Evolutionary conservation across 2,113 vertebrate species (phyloP), one percentile per base, ranked within the genome.

Genomic region (Hylia prasina): DNA sequence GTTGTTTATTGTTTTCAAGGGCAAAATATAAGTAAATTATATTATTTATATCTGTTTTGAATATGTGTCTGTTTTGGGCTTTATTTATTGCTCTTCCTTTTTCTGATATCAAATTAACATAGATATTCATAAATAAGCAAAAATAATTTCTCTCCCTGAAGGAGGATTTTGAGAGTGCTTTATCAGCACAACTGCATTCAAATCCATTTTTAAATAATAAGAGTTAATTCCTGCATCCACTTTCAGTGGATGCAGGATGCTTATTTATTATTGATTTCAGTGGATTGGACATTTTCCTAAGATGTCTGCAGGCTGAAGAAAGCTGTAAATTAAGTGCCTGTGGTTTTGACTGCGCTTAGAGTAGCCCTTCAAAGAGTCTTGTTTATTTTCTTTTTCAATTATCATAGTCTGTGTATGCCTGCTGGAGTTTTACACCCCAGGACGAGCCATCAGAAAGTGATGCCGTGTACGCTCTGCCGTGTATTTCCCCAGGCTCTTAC

Each of bases 101-200:
- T 81, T 70, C 51, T 33, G 25, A n/a, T 87, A 80, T 39, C 77
- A 90, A 96, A 58, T 82, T 54, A 86, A 68, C 39, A 50, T 31
- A 75, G 60, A 63, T 71, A 83, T 35, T 75, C 3, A 61, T 88
- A 93, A 73, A 51, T 78, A 89, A 95, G 69, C 30, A 71, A 53
- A 89, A 92, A 70, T 3, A 78, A 94, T n/a, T 89, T 51, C 16
- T 45, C 16, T 80, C n/a, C n/a, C 42, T 18, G 28, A 75, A 78
- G 60, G 64, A 83, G 40, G 60, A 54, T 94, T 95, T 92, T 90
- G 57, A 82, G 57, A 64, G 53, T 90, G 48, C 86, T 84, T 68
- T 83, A 60, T 90, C 86, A 83, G 85, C 51, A 82, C 69, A 83
- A 44, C 48, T 88, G 21, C 44, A 33, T 93, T 90, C 66, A 71